These are phyloP conservation scores for Solea senegalensis DNA, from an alignment of 2,113 vertebrate genomes.

Conservation along the genomic window DNA sequence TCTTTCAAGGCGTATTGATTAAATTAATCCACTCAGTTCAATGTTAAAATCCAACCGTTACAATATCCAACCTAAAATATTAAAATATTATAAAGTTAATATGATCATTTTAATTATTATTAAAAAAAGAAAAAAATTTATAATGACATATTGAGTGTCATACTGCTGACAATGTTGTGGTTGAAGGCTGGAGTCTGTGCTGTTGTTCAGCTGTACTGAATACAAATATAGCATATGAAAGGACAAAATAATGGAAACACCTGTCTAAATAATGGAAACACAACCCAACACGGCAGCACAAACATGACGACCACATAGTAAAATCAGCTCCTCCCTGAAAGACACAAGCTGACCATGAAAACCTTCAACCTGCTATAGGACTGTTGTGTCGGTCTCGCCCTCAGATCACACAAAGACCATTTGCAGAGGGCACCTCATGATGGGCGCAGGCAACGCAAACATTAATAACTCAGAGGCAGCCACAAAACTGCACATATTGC, in stretches of 20 bases:
- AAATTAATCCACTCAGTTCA: too few relatives aligned
- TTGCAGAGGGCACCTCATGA: neutral
- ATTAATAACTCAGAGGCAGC: slow-evolving; percentile 7
- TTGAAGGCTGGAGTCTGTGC: neutral
- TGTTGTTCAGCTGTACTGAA: neutral
- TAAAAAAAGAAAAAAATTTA: too few relatives aligned
- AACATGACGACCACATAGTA: neutral
- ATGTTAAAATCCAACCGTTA: too few relatives aligned
- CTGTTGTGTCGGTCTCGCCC: neutral
- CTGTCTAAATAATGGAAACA: neutral
- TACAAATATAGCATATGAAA: neutral
- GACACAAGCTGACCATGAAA: neutral
- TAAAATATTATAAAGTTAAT: too few relatives aligned
- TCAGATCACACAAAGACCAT: neutral
- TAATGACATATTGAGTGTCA: neutral
- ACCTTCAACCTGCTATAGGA: neutral
- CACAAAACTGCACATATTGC: neutral
- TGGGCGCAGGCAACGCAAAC: neutral
- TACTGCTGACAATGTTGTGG: too few relatives aligned
- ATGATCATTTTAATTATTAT: too few relatives aligned
- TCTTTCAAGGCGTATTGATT: too few relatives aligned
- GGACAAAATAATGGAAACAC: neutral
- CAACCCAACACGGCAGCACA: too few relatives aligned
- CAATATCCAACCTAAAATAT: too few relatives aligned
- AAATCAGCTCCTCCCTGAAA: neutral